Evolutionary conservation across 1,140 invertebrate genomes (phyloP), one percentile per base, ranked within the genome.

Genomic region (Drosophila simulans): DNA sequence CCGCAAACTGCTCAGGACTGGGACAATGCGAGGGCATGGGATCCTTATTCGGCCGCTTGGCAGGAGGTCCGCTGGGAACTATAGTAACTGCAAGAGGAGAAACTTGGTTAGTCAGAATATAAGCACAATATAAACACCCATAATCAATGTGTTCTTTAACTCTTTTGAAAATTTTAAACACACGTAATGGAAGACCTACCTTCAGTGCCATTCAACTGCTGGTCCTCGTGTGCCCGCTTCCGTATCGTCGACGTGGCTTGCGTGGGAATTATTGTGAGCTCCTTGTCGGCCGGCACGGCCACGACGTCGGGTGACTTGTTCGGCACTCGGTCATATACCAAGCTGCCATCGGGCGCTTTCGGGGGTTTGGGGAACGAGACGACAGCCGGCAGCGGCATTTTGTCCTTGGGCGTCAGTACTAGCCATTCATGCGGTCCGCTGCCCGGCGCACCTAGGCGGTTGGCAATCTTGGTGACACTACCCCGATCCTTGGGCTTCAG

Each of bases 291-390:
- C 49, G 83, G 52, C 17, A 88, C 69, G 45, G 80, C 73, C n/a
- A 90, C 77, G 68, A 97, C 96, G 54, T 95, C 93, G 88, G 96
- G 96, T 11, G 91, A 92, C 93, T 96, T 97, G 77, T 96, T 97
- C 57, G 96, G 95, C 70, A 97, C 95, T 91, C 96, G 94, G 91
- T 97, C 97, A 84, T 97, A 97, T 51, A 97, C 90, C 68, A 97
- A 93, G 92, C 96, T 97, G 64, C 97, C 97, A 92, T 97, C 97
- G 70, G 96, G 94, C 65, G 95, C 97, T 93, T 97, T 97, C 10
- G 97, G 97, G 57, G 97, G 97, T 93, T 97, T 96, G 42, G 97
- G 97, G 92, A 97, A 98, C 70, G 96, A 96, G 53, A 97, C 95
- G 77, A 95, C 94, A 64, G 95, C 94, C 5, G 96, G 96, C 92